Evolutionary conservation across 2,797 vertebrate genomes (phyloP).

Genomic region (Scolopax rusticola): DNA sequence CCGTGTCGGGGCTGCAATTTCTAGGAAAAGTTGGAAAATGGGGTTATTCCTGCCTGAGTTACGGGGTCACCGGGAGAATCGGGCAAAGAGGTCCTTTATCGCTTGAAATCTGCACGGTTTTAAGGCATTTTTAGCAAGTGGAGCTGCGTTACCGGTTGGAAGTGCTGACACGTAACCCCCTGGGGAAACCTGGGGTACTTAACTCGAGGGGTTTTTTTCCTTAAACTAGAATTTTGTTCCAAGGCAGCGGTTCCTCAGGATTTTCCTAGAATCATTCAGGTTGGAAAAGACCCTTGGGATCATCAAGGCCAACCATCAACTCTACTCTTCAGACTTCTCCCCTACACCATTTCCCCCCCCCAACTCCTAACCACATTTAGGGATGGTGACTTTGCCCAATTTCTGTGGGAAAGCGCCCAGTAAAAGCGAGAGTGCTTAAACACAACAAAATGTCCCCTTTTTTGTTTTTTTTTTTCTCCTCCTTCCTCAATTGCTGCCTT

Average conservation of each 20-base stretch:
- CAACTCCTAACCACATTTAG: no score
- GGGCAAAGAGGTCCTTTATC: neutral
- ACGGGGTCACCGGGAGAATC: accelerated
- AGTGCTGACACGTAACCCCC: accelerated
- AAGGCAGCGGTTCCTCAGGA: neutral
- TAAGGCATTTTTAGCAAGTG: neutral
- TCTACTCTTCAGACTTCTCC: no score
- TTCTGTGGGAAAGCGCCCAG: neutral
- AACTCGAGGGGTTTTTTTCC: neutral
- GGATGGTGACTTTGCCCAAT: neutral
- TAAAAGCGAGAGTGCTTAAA: neutral
- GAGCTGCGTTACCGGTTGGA: accelerated
- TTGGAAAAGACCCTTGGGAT: no score
- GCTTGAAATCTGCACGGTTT: accelerated
- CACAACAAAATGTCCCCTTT: neutral
- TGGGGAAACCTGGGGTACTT: neutral
- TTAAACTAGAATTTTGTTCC: neutral
- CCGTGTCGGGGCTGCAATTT: neutral
- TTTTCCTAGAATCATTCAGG: neutral
- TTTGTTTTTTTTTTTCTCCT: neutral
- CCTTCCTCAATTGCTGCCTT: neutral
- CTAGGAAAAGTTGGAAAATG: neutral
- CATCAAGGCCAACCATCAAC: no score
- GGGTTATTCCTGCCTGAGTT: neutral
- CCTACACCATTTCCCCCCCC: no score